phyloP scores from a whole-genome alignment of 2,888 invertebrate species.

The Tinea pellionella region DNA sequence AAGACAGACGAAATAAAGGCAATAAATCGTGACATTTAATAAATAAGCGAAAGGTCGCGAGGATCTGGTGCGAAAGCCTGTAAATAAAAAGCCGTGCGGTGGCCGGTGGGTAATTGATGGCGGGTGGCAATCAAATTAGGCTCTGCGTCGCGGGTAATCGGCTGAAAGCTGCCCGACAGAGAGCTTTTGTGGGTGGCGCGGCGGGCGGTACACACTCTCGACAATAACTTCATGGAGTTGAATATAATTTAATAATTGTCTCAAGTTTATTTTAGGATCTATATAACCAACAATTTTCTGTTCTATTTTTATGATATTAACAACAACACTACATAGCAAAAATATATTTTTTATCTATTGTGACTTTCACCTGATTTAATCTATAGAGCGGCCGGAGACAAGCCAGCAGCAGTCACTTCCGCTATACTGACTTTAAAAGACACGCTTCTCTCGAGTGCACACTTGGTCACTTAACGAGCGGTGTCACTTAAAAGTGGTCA shows the following conservation, averaged over 20 bases:
- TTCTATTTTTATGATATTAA: too few relatives aligned
- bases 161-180: constrained; percentile 59
- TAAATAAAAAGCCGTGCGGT: constrained; percentile 45
- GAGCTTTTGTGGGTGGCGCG: constrained; percentile 44
- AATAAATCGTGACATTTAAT: constrained; percentile 40
- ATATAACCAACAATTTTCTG: too few relatives aligned
- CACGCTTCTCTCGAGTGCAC: too few relatives aligned
- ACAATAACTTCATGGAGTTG: not conserved
- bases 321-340: too few relatives aligned
- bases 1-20: constrained; percentile 29
- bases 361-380: too few relatives aligned
- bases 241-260: not conserved
- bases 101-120: constrained; percentile 57
- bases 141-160: constrained; percentile 60
- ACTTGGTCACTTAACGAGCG: too few relatives aligned
- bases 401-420: too few relatives aligned
- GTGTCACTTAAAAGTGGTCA: too few relatives aligned
- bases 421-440: too few relatives aligned
- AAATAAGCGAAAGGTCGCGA: constrained; percentile 36
- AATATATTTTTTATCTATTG: too few relatives aligned
- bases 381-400: too few relatives aligned
- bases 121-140: constrained; percentile 63
- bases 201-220: constrained; percentile 21
- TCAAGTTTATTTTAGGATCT: not conserved
- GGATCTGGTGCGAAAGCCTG: constrained; percentile 29